Evolutionary conservation across 2,797 vertebrate genomes (phyloP).

Genomic region (Gadopsis bispinosus): DNA sequence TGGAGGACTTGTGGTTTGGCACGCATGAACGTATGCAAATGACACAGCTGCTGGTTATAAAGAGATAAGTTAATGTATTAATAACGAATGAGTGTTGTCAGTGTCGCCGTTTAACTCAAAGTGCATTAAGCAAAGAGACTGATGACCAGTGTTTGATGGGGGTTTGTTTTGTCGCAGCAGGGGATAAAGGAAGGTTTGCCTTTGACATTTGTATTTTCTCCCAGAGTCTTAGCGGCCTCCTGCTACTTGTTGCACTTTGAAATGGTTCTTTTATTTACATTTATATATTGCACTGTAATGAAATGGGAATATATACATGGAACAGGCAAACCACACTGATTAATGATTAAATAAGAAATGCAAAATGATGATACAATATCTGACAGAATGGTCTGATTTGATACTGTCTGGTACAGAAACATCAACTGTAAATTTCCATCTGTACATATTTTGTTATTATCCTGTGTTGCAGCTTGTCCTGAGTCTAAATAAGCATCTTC

Average conservation of each 20-base stretch:
- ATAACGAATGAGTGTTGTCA: constrained; percentile 29
- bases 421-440: no score
- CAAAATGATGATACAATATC: background rate
- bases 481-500: background rate
- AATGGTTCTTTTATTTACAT: background rate
- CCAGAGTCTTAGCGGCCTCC: no score
- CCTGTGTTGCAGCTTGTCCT: background rate
- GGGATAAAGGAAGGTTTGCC: constrained; percentile 4
- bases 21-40: constrained; percentile 41
- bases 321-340: background rate
- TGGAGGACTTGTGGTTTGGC: constrained; percentile 54
- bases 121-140: constrained; percentile 25
- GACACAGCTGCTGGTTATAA: constrained; percentile 5
- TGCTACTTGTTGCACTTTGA: constrained; percentile 8
- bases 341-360: background rate
- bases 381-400: no score
- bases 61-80: constrained; percentile 59
- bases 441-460: no score
- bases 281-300: background rate
- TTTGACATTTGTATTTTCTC: background rate
- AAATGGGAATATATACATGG: background rate
- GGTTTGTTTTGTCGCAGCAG: constrained; percentile 27
- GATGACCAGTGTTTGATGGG: constrained; percentile 23
- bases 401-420: background rate
- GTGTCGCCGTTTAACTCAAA: background rate